Percentiles rank a stretch among this genome's conserved stretches.
Conservation (phyloP, 1,140 invertebrate genomes). For the Oscheius sp. region DNA sequence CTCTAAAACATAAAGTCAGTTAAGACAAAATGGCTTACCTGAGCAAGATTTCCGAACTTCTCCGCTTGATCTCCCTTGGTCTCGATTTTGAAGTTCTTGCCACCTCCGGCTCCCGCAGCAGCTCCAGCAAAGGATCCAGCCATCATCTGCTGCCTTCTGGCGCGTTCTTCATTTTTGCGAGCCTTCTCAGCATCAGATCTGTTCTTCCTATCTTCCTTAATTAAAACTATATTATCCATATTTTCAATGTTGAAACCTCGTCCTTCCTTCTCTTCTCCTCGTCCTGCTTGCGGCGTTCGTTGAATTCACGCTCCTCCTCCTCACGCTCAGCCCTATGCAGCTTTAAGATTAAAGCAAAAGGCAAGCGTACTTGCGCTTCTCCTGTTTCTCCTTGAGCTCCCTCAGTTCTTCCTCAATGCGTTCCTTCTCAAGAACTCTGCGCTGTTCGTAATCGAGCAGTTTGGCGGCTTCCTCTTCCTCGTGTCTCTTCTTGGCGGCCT, state of each 20-base stretch:
- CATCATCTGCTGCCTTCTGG: slow-evolving; percentile 52
- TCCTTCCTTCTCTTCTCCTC: slow-evolving; percentile 50
- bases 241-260: slow-evolving; percentile 39
- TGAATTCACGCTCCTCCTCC: slow-evolving; percentile 54
- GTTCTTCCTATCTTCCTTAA: slow-evolving; percentile 34
- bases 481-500: slow-evolving; percentile 59
- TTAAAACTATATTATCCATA: background rate
- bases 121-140: slow-evolving; percentile 46
- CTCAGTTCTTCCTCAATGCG: slow-evolving; percentile 47
- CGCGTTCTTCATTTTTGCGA: slow-evolving; percentile 50
- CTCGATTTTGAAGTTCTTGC: slow-evolving; percentile 37
- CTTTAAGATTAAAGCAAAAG: background rate
- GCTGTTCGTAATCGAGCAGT: slow-evolving; percentile 56
- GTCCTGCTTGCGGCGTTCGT: slow-evolving; percentile 50
- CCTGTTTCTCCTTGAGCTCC: slow-evolving; percentile 54
- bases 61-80: slow-evolving; percentile 32
- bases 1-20: background rate
- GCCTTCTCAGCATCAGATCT: slow-evolving; percentile 40
- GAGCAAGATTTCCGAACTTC: slow-evolving; percentile 31
- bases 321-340: slow-evolving; percentile 45
- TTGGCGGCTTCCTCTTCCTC: slow-evolving; percentile 59
- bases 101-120: slow-evolving; percentile 15
- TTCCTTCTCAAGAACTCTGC: slow-evolving; percentile 49
- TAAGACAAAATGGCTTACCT: slow-evolving; percentile 12
- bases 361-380: slow-evolving; percentile 39